Evolutionary conservation across 2,888 invertebrate species (phyloP).

Genomic region (Amiota mariae): DNA sequence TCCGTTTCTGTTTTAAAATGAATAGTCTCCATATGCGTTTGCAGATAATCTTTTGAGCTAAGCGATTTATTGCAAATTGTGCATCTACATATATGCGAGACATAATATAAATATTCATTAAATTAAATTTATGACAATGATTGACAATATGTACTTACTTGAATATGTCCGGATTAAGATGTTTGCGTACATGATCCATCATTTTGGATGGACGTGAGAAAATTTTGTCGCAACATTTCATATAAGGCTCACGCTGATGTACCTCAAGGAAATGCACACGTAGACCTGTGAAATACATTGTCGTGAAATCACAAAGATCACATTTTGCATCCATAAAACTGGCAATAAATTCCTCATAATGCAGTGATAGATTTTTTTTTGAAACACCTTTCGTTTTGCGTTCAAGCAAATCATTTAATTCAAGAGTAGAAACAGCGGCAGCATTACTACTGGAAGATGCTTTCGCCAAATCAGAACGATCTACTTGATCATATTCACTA

Average conservation of each 20-base stretch:
- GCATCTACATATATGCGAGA: conserved; percentile 41
- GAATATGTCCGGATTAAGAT: conserved; percentile 65
- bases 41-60: conserved; percentile 57
- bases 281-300: conserved; percentile 58
- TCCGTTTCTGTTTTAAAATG: conserved; percentile 55
- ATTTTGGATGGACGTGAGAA: conserved; percentile 60
- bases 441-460: too few relatives aligned
- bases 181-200: conserved; percentile 65
- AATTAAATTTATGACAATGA: not conserved
- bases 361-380: conserved; percentile 54
- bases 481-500: not conserved
- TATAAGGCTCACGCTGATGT: conserved; percentile 62
- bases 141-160: conserved; percentile 53
- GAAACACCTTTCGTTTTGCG: conserved; percentile 61
- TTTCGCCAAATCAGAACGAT: too few relatives aligned
- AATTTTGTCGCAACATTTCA: conserved; percentile 63
- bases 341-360: conserved; percentile 58
- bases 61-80: conserved; percentile 57
- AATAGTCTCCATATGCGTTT: conserved; percentile 60
- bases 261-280: conserved; percentile 60
- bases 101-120: not conserved
- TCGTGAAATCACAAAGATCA: conserved; percentile 61
- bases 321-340: conserved; percentile 64
- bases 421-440: conserved; percentile 25
- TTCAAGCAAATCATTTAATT: conserved; percentile 49